Conservation (phyloP, 2,888 invertebrate species). For the Tenodera sinensis region DNA sequence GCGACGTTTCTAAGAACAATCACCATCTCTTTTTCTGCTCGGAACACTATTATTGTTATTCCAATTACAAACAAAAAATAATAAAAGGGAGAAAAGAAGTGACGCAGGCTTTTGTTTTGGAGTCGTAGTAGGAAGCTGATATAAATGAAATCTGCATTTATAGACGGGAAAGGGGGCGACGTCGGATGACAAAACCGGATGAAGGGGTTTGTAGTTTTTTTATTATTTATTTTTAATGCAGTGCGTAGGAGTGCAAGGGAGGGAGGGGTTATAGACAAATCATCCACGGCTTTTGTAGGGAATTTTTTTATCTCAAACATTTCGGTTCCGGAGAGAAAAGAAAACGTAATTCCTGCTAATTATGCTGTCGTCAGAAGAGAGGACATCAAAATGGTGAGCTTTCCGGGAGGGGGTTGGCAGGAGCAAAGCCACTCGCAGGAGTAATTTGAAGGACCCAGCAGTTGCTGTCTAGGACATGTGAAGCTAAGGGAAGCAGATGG, state of each 20-base stretch:
- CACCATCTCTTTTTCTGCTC: background rate
- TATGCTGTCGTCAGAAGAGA: slow-evolving; percentile 2
- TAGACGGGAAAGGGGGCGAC: slow-evolving; percentile 13
- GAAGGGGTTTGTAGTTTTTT: slow-evolving; percentile 19
- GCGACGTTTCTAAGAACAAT: background rate
- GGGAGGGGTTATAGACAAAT: slow-evolving; percentile 1
- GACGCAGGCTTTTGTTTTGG: slow-evolving; percentile 18
- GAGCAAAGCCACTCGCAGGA: background rate
- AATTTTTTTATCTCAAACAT: background rate
- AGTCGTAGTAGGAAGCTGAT: slow-evolving; percentile 6
- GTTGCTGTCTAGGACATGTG: background rate
- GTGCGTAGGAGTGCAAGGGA: background rate
- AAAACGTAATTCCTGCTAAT: slow-evolving; percentile 8
- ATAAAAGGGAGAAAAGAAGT: background rate
- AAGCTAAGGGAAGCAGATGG: background rate
- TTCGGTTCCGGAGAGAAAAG: background rate
- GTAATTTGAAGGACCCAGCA: background rate
- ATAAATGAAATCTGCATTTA: slow-evolving; percentile 29
- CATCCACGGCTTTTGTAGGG: background rate
- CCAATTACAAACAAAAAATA: slow-evolving; percentile 19
- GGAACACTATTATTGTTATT: slow-evolving; percentile 21
- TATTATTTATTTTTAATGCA: slow-evolving; percentile 12
- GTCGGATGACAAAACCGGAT: slow-evolving; percentile 24
- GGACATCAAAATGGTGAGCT: background rate
- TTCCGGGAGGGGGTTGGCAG: background rate